phyloP scores from a whole-genome alignment of 2,888 invertebrate species.

The Lasioglossum pauxillum region DNA sequence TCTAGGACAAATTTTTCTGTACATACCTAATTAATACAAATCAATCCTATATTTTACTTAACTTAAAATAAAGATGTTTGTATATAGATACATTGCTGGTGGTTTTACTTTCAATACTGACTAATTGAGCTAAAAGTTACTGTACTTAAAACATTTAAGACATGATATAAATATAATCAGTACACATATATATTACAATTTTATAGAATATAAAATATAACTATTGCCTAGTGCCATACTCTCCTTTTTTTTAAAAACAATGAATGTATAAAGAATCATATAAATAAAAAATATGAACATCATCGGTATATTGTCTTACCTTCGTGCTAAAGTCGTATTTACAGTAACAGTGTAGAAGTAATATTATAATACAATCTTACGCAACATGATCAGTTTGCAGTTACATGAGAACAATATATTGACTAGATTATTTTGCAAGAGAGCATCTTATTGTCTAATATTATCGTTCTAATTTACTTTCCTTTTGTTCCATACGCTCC shows the following conservation, averaged over 20 bases:
- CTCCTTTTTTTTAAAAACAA: constrained; percentile 33
- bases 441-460: constrained; percentile 62
- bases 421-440: constrained; percentile 76
- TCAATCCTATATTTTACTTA: constrained; percentile 50
- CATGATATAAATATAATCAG: constrained; percentile 25
- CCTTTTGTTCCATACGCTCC: constrained; percentile 85
- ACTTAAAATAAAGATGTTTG: constrained; percentile 61
- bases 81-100: constrained; percentile 35
- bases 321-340: constrained; percentile 49
- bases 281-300: constrained; percentile 49
- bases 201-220: constrained; percentile 32
- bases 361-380: constrained; percentile 64
- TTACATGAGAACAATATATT: constrained; percentile 59
- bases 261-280: constrained; percentile 45
- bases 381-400: constrained; percentile 54
- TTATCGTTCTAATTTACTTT: constrained; percentile 79
- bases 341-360: constrained; percentile 53
- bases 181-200: constrained; percentile 39
- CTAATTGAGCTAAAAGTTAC: constrained; percentile 31
- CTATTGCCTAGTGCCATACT: constrained; percentile 23
- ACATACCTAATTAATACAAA: constrained; percentile 58
- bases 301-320: constrained; percentile 26
- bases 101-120: constrained; percentile 26
- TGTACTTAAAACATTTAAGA: constrained; percentile 33
- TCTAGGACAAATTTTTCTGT: constrained; percentile 62